Conservation (phyloP, 2,113 vertebrate species). For the Hippocampus zosterae region DNA sequence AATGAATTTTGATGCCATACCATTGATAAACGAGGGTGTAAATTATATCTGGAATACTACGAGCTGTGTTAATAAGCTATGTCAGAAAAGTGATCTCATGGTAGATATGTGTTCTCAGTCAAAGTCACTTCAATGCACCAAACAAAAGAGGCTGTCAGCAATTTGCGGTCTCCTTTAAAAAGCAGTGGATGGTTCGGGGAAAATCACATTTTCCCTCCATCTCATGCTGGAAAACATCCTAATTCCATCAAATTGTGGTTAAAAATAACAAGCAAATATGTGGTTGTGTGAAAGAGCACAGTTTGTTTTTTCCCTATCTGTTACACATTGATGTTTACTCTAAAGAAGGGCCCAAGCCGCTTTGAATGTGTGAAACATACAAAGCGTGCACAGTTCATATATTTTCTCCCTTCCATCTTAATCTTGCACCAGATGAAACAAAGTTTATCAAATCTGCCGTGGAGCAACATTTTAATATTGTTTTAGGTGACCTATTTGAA, state of each 20-base stretch:
- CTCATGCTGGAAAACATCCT: background rate
- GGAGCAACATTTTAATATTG: constrained; percentile 13
- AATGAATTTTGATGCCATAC: background rate
- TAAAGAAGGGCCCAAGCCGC: constrained; percentile 4
- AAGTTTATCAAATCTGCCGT: background rate
- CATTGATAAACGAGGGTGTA: background rate
- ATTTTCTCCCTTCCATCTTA: background rate
- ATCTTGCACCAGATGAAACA: background rate
- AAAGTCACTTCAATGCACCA: constrained; percentile 1
- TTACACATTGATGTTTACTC: background rate
- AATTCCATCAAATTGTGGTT: background rate
- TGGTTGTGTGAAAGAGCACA: background rate
- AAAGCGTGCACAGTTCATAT: background rate
- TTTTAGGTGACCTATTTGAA: constrained; percentile 4
- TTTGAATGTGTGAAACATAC: background rate
- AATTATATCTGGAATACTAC: constrained; percentile 17
- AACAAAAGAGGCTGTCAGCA: background rate
- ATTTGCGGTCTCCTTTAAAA: constrained; percentile 8
- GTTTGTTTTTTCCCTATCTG: background rate
- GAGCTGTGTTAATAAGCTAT: constrained; percentile 56
- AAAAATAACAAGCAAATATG: background rate
- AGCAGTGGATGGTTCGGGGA: background rate
- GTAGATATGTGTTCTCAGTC: constrained; percentile 18
- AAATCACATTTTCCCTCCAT: background rate
- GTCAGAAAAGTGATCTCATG: constrained; percentile 9